Conservation (phyloP, 2,797 vertebrate species). For the Echiichthys vipera region DNA sequence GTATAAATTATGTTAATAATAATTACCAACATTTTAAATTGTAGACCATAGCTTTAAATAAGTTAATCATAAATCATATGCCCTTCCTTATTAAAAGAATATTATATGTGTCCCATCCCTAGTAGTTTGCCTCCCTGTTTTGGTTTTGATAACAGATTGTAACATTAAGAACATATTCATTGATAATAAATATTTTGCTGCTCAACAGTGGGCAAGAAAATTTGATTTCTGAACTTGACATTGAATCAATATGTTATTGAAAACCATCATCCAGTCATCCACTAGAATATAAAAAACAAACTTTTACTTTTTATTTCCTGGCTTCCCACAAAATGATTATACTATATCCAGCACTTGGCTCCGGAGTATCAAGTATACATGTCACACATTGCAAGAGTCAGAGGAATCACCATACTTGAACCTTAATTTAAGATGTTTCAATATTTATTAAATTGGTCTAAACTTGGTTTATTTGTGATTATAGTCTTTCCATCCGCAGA, state of each 20-base stretch:
- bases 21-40: no score
- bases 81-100: no score
- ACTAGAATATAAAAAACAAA: neutral
- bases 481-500: conserved; percentile 36
- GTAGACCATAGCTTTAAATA: no score
- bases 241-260: conserved; percentile 5
- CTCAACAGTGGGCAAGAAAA: neutral
- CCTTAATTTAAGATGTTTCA: conserved; percentile 56
- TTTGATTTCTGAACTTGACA: neutral
- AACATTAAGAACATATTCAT: neutral
- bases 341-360: conserved; percentile 28
- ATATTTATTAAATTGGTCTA: conserved; percentile 43
- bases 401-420: conserved; percentile 19
- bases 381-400: conserved; percentile 47
- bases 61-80: no score
- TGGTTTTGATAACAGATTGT: conserved; percentile 2
- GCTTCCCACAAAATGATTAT: neutral
- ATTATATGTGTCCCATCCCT: no score
- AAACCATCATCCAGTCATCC: neutral
- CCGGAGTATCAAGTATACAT: conserved; percentile 61
- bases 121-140: neutral
- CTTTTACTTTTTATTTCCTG: neutral
- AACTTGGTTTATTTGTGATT: conserved; percentile 62
- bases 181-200: conserved; percentile 5
- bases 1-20: no score